Percentiles rank a stretch among this genome's conserved stretches.
phyloP scores from a whole-genome alignment of 2,797 vertebrate genomes.

The Takifugu rubripes region DNA sequence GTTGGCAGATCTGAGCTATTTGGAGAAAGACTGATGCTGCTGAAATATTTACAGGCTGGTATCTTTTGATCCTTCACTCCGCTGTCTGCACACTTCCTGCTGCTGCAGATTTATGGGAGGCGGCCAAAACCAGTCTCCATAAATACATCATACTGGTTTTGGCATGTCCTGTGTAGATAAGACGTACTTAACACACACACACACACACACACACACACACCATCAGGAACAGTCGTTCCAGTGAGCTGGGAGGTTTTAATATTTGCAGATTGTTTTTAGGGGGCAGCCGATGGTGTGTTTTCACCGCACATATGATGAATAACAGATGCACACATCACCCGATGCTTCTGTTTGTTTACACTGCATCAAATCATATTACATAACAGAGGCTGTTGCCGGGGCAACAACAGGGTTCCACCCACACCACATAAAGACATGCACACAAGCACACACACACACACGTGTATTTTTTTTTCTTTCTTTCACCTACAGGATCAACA shows the following conservation, averaged over 20 bases:
- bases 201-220: no score
- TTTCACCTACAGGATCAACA: no score
- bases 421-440: not conserved
- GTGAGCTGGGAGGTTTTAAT: no score
- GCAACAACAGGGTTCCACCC: conserved; percentile 49
- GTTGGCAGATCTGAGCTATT: no score
- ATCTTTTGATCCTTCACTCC: conserved; percentile 25
- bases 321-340: conserved; percentile 17
- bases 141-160: conserved; percentile 20
- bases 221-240: no score
- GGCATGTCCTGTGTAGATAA: no score
- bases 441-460: conserved; percentile 8
- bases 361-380: conserved; percentile 62
- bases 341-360: conserved; percentile 71
- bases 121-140: conserved; percentile 19
- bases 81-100: conserved; percentile 16
- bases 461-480: no score
- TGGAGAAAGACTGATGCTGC: conserved; percentile 43
- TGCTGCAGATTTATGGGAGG: conserved; percentile 25
- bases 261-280: no score
- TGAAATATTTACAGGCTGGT: conserved; percentile 51
- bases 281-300: no score
- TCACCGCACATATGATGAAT: no score
- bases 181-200: no score
- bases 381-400: conserved; percentile 70